Base-by-base conservation (phyloP, 2,797 vertebrate genomes). In the Hippocampus kuda region DNA sequence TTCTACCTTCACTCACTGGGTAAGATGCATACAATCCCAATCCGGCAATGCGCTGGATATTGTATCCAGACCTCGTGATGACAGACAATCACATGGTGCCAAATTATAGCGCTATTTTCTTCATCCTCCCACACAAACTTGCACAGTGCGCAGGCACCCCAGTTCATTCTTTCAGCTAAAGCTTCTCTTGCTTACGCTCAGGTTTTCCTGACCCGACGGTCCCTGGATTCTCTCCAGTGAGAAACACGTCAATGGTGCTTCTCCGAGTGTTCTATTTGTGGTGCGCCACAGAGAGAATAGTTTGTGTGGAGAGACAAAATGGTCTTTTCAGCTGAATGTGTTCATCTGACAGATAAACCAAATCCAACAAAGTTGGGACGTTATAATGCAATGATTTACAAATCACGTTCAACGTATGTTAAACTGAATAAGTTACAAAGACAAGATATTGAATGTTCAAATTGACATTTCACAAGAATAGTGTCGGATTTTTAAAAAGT, bases 201-300 rank as follows among this genome's bases (percentile, higher is more conserved):
- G 78, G 76, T 83, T 76, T 78, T 78, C 75, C 75, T 78, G 79
- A 83, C 77, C 75, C 15, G 49, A 67, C 72, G 71, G 71, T 76
- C 72, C 68, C 77, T 77, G 75, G 79, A 77, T 66, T 56, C 68
- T 62, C 54, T 85, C 75, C 77, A 81, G 68, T 66, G 71, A 78
- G 70, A 80, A 81, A 75, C 82, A 78, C 79, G 65, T 87, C 84
- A 86, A 66, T 72, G 63, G 27, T 54, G 68, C 70, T 67, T 54
- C 69, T 75, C 83, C 51, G 72, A 83, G 81, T 69, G 75, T 46
- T 85, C 77, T 83, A 87, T 88, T 85, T 86, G 79, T 71, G 67
- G 75, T 46, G 16, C 10, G 0, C n/a, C 48, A 62, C 67, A 18
- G 69, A 77, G 68, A 66, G 74, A 65, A 75, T 30, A 68, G 54